Percentiles rank a stretch among this genome's conserved stretches.
phyloP scores from a whole-genome alignment of 2,888 invertebrate genomes.

The Microplitis deprimator region DNA sequence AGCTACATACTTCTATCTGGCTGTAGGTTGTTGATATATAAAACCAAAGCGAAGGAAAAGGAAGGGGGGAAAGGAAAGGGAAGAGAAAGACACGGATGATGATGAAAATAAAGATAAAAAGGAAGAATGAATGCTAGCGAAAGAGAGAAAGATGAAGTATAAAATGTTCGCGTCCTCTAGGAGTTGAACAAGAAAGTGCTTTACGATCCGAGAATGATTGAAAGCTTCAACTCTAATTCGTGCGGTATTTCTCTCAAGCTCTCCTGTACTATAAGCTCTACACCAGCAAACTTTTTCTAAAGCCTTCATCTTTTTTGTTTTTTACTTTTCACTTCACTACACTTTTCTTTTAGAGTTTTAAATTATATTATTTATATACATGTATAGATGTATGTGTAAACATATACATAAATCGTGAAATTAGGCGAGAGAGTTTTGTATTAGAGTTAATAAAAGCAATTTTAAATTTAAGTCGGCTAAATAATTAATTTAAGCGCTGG shows the following conservation, averaged over 20 bases:
- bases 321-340: background rate
- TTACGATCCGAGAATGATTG: slow-evolving; percentile 44
- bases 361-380: background rate
- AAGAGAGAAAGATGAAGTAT: slow-evolving; percentile 3
- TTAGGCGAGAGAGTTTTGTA: background rate
- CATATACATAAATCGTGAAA: background rate
- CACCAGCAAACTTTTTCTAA: slow-evolving; percentile 13
- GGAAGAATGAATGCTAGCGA: background rate
- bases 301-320: background rate
- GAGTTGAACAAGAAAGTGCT: slow-evolving; percentile 20
- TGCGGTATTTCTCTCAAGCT: slow-evolving; percentile 22
- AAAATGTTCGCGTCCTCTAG: background rate
- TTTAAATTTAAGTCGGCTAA: background rate
- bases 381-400: background rate
- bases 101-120: slow-evolving; percentile 10
- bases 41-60: background rate
- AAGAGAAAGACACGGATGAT: background rate
- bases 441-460: background rate
- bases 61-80: background rate
- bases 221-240: slow-evolving; percentile 48
- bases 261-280: slow-evolving; percentile 16
- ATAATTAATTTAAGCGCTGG: background rate
- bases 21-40: background rate
- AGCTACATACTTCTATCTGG: background rate
- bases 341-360: background rate